phyloP scores from a whole-genome alignment of 2,888 invertebrate genomes.

The Drosophila villosipedis region DNA sequence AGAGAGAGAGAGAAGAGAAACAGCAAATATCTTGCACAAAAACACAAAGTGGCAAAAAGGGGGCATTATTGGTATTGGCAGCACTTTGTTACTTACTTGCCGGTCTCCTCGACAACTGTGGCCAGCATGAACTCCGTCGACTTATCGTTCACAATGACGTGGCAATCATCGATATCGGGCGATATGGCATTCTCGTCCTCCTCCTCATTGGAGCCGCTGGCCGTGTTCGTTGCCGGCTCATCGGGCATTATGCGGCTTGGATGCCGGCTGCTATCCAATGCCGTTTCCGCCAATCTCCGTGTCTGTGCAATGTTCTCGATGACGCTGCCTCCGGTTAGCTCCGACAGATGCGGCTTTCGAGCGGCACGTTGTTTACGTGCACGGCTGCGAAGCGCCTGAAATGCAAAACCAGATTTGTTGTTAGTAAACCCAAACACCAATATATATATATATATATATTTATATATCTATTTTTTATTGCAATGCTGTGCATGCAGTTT shows the following conservation, averaged over 20 bases:
- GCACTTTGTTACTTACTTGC: constrained; percentile 88
- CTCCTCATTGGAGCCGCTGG: constrained; percentile 95
- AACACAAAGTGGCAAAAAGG: not conserved
- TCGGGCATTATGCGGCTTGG: constrained; percentile 87
- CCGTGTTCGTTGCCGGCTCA: constrained; percentile 95
- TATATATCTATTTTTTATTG: not conserved
- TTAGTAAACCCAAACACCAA: constrained; percentile 10
- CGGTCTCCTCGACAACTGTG: constrained; percentile 93
- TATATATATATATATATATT: not conserved
- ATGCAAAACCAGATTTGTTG: not conserved
- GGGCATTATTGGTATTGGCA: not conserved
- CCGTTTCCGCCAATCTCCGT: constrained; percentile 92
- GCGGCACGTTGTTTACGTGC: constrained; percentile 93
- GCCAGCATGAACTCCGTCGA: constrained; percentile 96
- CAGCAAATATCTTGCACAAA: not conserved
- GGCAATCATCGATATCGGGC: constrained; percentile 90
- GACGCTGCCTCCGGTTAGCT: constrained; percentile 91
- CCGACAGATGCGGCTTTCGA: constrained; percentile 90
- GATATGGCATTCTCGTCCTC: constrained; percentile 90
- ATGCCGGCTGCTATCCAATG: constrained; percentile 86
- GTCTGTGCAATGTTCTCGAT: constrained; percentile 96
- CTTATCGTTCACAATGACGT: constrained; percentile 95
- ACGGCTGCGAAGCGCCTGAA: constrained; percentile 92
- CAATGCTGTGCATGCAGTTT: constrained; percentile 31
- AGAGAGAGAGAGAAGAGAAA: not conserved